Conservation (phyloP, 2,113 vertebrate genomes). For the Aegithalos caudatus region DNA sequence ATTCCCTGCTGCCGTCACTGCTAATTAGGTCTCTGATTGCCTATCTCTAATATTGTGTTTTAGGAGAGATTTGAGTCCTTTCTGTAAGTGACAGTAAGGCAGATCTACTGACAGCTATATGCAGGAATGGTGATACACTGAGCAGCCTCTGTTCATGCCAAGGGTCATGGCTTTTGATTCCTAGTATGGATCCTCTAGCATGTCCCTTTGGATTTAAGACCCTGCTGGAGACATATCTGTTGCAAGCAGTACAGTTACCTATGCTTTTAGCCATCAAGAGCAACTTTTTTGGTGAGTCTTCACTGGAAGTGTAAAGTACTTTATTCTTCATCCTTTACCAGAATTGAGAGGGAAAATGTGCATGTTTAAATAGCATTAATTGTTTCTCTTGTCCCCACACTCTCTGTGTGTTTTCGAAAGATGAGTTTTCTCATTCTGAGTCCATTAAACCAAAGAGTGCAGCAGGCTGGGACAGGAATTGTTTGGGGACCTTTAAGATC, state of each 20-base stretch:
- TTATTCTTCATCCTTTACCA: not conserved
- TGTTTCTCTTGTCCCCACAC: not conserved
- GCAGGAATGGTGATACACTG: not conserved
- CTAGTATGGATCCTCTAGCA: not conserved
- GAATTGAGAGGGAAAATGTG: not conserved
- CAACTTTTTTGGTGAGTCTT: not conserved
- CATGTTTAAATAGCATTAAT: not conserved
- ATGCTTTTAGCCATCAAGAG: not conserved
- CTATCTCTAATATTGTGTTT: not conserved
- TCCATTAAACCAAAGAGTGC: not conserved
- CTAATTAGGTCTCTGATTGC: not conserved
- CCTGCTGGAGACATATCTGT: accelerated
- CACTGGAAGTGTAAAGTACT: not conserved
- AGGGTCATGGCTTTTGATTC: not conserved
- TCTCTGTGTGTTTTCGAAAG: not conserved
- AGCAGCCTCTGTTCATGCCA: not conserved
- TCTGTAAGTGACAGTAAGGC: not conserved
- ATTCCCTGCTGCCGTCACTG: not conserved
- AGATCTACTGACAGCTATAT: not conserved
- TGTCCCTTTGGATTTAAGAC: not conserved
- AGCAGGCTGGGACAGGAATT: not conserved
- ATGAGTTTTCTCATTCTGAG: not conserved
- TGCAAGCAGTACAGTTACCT: not conserved
- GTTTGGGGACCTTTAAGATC: not conserved
- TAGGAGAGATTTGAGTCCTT: not conserved